Conservation (phyloP, 2,888 invertebrate genomes). For the Fabriciana adippe region DNA sequence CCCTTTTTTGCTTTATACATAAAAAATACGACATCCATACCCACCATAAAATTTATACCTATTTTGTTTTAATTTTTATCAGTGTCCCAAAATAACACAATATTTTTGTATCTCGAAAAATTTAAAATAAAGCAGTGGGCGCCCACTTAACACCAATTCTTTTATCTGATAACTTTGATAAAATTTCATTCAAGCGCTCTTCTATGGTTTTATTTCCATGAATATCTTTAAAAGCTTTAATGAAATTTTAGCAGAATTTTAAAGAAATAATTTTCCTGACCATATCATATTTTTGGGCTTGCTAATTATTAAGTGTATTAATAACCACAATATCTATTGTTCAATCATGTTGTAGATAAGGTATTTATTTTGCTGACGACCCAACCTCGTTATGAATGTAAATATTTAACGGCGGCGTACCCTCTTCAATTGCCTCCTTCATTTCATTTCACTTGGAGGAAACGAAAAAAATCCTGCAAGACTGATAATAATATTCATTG, state of each 20-base stretch:
- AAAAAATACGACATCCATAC: no score
- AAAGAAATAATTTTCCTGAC: background rate
- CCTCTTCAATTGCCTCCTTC: conserved; percentile 31
- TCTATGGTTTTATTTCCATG: no score
- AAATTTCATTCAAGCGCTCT: no score
- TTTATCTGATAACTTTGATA: no score
- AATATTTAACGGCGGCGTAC: conserved; percentile 38
- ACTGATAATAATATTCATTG: background rate
- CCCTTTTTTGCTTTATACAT: no score
- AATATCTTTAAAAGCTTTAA: background rate
- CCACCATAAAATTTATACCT: no score
- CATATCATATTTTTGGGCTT: background rate
- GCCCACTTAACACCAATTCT: no score
- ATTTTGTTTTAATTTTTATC: no score
- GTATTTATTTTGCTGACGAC: conserved; percentile 38
- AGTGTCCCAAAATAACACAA: no score
- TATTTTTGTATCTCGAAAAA: no score
- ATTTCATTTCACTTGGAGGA: conserved; percentile 22
- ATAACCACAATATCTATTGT: conserved; percentile 25
- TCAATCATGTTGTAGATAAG: conserved; percentile 23
- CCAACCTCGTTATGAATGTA: conserved; percentile 40
- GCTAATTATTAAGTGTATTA: conserved; percentile 18
- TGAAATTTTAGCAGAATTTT: background rate
- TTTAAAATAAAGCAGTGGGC: no score
- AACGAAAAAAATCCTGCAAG: conserved; percentile 19